A percentile compares a stretch with the other conserved stretches of the same genome.
Evolutionary conservation across 2,113 vertebrate species (phyloP).

Genomic region (Megaceryle torquata): DNA sequence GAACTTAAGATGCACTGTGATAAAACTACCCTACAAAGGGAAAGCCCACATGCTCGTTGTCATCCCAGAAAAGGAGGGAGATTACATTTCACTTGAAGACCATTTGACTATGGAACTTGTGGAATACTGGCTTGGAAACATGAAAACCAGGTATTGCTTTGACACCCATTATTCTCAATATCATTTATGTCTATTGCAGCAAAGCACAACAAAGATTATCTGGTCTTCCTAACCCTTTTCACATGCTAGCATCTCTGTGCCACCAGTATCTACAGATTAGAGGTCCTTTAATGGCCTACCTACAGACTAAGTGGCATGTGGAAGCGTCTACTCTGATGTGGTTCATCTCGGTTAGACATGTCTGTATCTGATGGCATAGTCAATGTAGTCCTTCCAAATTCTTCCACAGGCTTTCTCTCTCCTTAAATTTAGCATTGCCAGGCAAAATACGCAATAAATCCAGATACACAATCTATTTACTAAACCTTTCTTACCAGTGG

Average conservation of each 20-base stretch:
- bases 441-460: neutral
- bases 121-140: slow-evolving; percentile 78
- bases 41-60: slow-evolving; percentile 87
- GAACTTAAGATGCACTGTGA: slow-evolving; percentile 76
- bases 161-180: neutral
- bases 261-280: neutral
- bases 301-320: neutral
- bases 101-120: slow-evolving; percentile 80
- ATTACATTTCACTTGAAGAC: slow-evolving; percentile 86
- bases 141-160: slow-evolving; percentile 73
- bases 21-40: slow-evolving; percentile 84
- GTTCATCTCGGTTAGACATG: neutral
- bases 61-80: slow-evolving; percentile 78
- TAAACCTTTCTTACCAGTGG: neutral
- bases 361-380: neutral
- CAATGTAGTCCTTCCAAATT: neutral
- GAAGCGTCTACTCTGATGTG: neutral
- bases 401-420: neutral
- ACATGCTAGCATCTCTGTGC: neutral
- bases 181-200: neutral
- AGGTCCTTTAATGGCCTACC: neutral
- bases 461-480: neutral
- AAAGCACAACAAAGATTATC: neutral
- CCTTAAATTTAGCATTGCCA: neutral
- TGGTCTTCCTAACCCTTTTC: neutral